Conservation (phyloP, 2,797 vertebrate genomes). For the Pangasius mekongensis region DNA sequence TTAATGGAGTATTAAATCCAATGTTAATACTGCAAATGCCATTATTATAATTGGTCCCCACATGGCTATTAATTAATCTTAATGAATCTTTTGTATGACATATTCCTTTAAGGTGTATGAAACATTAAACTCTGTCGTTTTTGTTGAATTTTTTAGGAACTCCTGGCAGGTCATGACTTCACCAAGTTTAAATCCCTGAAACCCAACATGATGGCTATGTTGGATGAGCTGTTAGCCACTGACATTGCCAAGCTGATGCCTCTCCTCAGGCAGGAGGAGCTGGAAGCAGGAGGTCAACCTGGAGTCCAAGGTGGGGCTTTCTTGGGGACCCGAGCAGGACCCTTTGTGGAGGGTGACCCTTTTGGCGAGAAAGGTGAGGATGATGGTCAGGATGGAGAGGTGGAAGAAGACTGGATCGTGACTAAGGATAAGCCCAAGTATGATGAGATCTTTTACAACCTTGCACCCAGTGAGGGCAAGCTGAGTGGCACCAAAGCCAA, state of each 20-base stretch:
- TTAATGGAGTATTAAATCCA: not conserved
- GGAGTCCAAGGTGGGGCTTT: constrained; percentile 91
- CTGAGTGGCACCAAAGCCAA: constrained; percentile 90
- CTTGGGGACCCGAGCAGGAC: constrained; percentile 83
- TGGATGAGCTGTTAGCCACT: constrained; percentile 84
- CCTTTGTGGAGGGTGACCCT: constrained; percentile 82
- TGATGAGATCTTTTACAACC: constrained; percentile 94
- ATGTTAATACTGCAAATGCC: not conserved
- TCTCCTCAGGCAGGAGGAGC: constrained; percentile 88
- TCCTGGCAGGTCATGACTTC: constrained; percentile 89
- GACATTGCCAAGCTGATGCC: constrained; percentile 93
- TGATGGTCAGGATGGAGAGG: constrained; percentile 66
- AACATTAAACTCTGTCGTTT: not conserved
- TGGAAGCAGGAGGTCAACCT: constrained; percentile 78
- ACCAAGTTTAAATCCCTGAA: constrained; percentile 89
- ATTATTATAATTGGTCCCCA: not conserved
- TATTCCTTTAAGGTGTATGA: not conserved
- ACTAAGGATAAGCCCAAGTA: constrained; percentile 96
- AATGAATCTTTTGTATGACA: not conserved
- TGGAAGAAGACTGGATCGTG: constrained; percentile 86
- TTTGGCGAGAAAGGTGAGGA: constrained; percentile 75
- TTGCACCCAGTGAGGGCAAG: constrained; percentile 88
- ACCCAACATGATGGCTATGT: constrained; percentile 81
- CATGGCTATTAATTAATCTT: not conserved
- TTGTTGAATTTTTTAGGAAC: constrained; percentile 77